These are phyloP conservation scores for Drosophila nr. perissopoda DNA, from an alignment of 2,888 invertebrate species.

Conservation along the genomic window DNA sequence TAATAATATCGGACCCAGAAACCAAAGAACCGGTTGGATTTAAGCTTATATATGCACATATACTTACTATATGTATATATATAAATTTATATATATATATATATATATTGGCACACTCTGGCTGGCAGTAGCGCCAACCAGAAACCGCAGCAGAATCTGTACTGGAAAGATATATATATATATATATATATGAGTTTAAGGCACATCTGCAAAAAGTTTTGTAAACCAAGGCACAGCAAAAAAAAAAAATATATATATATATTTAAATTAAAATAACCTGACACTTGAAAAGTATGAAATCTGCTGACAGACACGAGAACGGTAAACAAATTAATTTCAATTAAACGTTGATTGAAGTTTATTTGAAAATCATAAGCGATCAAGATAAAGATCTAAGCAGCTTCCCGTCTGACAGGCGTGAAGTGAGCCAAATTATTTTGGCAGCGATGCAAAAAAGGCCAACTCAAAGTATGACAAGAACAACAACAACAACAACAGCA, in stretches of 20 bases:
- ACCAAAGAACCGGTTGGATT: constrained; percentile 64
- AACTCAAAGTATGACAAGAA: constrained; percentile 26
- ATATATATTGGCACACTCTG: constrained; percentile 43
- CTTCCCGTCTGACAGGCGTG: constrained; percentile 62
- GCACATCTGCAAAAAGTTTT: constrained; percentile 10
- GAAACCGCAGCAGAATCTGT: constrained; percentile 3
- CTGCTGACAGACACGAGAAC: constrained; percentile 15
- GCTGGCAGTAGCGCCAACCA: constrained; percentile 13
- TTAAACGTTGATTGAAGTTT: constrained; percentile 55
- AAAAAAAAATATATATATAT: neutral
- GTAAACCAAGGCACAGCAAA: constrained; percentile 11
- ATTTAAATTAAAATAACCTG: constrained; percentile 11
- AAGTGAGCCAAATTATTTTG: constrained; percentile 52
- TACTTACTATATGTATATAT: constrained; percentile 6
- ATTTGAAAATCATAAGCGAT: constrained; percentile 43
- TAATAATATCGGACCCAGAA: constrained; percentile 65
- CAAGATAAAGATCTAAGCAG: constrained; percentile 44
- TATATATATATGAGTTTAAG: constrained; percentile 4
- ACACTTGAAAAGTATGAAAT: constrained; percentile 3
- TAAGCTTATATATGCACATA: constrained; percentile 37
- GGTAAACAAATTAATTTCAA: constrained; percentile 57
- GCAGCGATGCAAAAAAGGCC: constrained; percentile 22
- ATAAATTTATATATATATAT: constrained; percentile 9
- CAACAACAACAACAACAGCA: neutral
- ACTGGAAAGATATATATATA: constrained; percentile 4